Percentiles rank a stretch among this genome's conserved stretches.
phyloP scores from a whole-genome alignment of 2,113 vertebrate species.

The Raja brachyura region DNA sequence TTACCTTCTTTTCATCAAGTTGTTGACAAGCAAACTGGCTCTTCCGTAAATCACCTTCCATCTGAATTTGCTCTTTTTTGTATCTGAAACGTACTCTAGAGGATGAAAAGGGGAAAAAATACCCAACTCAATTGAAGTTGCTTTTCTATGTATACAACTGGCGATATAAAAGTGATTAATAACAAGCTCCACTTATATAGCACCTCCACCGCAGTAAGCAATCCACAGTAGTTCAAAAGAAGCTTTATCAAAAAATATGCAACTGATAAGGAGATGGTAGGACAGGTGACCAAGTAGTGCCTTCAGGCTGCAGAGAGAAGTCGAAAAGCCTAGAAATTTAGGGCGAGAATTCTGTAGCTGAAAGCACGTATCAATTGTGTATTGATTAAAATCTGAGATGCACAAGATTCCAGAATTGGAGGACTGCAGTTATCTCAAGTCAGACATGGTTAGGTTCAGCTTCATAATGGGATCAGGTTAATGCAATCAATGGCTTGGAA shows the following conservation, averaged over 20 bases:
- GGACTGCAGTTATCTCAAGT: too few species aligned
- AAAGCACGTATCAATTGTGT: background rate
- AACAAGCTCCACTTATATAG: background rate
- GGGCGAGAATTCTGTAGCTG: background rate
- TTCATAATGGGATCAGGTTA: too few species aligned
- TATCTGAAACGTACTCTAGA: constrained; percentile 73
- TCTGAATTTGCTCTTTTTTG: constrained; percentile 80
- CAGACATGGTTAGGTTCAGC: too few species aligned
- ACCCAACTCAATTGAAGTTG: background rate
- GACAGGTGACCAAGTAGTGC: background rate
- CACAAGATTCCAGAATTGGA: too few species aligned
- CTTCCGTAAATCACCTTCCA: constrained; percentile 77
- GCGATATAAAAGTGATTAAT: background rate
- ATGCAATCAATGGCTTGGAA: too few species aligned
- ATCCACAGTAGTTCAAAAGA: background rate
- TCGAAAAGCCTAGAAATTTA: background rate
- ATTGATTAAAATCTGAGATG: too few species aligned
- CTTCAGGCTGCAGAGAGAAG: background rate
- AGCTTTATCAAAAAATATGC: background rate
- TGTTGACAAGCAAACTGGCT: constrained; percentile 88
- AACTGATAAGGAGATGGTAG: background rate
- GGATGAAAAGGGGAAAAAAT: constrained; percentile 41
- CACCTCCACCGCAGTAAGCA: background rate
- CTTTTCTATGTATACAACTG: background rate
- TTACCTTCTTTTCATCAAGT: constrained; percentile 81